Evolutionary conservation across 2,113 vertebrate species (phyloP).

Genomic region (Xerus inauris): DNA sequence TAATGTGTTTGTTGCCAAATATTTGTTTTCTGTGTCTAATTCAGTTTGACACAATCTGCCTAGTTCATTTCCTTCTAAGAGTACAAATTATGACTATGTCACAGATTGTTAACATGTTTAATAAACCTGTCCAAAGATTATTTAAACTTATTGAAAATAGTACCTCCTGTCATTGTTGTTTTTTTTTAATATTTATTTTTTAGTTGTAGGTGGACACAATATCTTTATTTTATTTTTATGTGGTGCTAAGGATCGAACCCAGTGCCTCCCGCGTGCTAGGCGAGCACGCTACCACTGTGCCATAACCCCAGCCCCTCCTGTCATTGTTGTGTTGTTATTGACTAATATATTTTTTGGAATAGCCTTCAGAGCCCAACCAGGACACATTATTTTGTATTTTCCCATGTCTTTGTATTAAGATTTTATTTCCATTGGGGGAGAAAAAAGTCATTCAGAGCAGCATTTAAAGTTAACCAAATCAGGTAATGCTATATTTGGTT

Average conservation of each 20-base stretch:
- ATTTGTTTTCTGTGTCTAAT: constrained; percentile 34
- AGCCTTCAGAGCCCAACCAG: not conserved
- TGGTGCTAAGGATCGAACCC: too few relatives aligned
- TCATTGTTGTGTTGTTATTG: not conserved
- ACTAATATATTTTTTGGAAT: not conserved
- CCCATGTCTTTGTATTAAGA: constrained; percentile 7
- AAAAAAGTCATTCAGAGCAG: constrained; percentile 16
- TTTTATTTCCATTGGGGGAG: not conserved
- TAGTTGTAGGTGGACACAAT: too few relatives aligned
- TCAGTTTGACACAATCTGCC: constrained; percentile 15
- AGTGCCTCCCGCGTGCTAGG: too few relatives aligned
- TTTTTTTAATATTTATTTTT: too few relatives aligned
- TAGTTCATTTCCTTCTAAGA: constrained; percentile 37
- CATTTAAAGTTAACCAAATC: constrained; percentile 47
- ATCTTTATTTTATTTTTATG: too few relatives aligned
- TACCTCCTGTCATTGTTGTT: not conserved
- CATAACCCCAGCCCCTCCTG: too few relatives aligned
- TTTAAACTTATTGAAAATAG: constrained; percentile 40
- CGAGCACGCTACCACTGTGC: too few relatives aligned
- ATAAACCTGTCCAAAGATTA: not conserved
- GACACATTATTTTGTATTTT: constrained; percentile 23
- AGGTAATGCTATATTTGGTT: constrained; percentile 33
- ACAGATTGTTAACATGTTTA: not conserved
- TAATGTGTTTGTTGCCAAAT: constrained; percentile 21
- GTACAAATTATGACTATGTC: constrained; percentile 2